These are phyloP conservation scores for Danaus melanippus DNA, from an alignment of 1,140 invertebrate genomes.

Conservation along the genomic window DNA sequence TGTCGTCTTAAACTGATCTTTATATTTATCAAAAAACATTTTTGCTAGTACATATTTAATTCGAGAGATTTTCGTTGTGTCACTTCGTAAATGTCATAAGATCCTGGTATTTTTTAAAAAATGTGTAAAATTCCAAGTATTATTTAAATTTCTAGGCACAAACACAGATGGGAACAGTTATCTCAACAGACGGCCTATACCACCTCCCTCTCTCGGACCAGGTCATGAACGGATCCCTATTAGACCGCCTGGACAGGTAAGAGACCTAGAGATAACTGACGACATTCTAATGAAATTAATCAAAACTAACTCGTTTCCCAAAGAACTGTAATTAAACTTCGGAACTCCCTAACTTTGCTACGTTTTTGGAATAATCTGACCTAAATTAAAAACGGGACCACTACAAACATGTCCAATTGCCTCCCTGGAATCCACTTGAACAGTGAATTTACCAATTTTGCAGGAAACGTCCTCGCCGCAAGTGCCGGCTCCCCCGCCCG, in stretches of 20 bases:
- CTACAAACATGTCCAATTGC: slow-evolving; percentile 18
- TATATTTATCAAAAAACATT: too few species aligned
- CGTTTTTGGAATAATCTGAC: too few species aligned
- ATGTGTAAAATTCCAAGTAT: not conserved
- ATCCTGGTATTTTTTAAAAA: too few species aligned
- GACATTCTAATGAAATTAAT: too few species aligned
- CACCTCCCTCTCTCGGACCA: slow-evolving; percentile 82
- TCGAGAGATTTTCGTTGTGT: too few species aligned
- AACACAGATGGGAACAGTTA: slow-evolving; percentile 75
- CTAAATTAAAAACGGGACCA: not conserved
- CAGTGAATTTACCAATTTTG: slow-evolving; percentile 32
- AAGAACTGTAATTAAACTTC: too few species aligned
- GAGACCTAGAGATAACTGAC: too few species aligned
- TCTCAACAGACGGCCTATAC: slow-evolving; percentile 79
- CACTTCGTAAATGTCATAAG: too few species aligned
- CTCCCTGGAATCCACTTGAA: slow-evolving; percentile 18
- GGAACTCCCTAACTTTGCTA: too few species aligned
- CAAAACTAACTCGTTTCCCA: too few species aligned
- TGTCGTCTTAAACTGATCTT: too few species aligned
- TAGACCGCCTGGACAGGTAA: slow-evolving; percentile 77
- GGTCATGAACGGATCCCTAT: slow-evolving; percentile 86
- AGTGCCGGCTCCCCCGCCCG: slow-evolving; percentile 64
- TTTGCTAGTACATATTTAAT: too few species aligned
- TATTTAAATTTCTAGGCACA: slow-evolving; percentile 61
- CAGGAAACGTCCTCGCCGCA: slow-evolving; percentile 68